Evolutionary conservation across 1,140 invertebrate species (phyloP), one percentile per base, ranked within the genome.

Genomic region (Dolichoris vasculosae): DNA sequence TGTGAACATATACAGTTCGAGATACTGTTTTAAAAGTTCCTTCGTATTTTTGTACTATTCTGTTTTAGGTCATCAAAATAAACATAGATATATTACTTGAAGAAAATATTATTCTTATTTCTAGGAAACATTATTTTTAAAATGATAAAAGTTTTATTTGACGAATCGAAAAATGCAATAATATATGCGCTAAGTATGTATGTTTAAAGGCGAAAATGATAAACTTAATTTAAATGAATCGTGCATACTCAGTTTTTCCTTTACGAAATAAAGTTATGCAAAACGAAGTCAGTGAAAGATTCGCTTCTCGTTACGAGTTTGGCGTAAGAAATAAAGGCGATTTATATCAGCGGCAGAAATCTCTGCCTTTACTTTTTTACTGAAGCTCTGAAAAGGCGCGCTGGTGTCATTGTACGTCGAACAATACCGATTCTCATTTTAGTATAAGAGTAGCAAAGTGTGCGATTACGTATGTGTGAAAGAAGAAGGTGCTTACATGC

Each of bases 381-480:
- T 20, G 40, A 13, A 67, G 17, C 43, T 23, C 20, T 30, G 46
- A 8, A 59, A 73, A 15, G 2, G 51, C 51, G 38, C 51, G 20
- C 7, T 32, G 51, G 55, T 32, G 32, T 84, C 75, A 78, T 78
- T 78, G 75, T 84, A 51, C 30, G 59, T 46, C 32, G 82, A 77
- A 84, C 82, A 78, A 84, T 78, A 32, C 46, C 75, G 82, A 84
- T 84, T 84, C 40, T 48, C 30, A 76, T 77, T 76, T 23, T 40
- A 4, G 40, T 26, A 48, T 1, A 67, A 64, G 32, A 59, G 77
- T 55, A 1, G 30, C n/a, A 48, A 48, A 64, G 35, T 23, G 43
- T 48, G 26, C 48, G 32, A 9, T 11, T 30, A 20, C 20, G 32
- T 40, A 38, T 38, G 32, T 81, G 40, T 78, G 26, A 59, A 79